Evolutionary conservation across 2,113 vertebrate genomes (phyloP), one percentile per base, ranked within the genome.

Genomic region (Xenopus borealis): DNA sequence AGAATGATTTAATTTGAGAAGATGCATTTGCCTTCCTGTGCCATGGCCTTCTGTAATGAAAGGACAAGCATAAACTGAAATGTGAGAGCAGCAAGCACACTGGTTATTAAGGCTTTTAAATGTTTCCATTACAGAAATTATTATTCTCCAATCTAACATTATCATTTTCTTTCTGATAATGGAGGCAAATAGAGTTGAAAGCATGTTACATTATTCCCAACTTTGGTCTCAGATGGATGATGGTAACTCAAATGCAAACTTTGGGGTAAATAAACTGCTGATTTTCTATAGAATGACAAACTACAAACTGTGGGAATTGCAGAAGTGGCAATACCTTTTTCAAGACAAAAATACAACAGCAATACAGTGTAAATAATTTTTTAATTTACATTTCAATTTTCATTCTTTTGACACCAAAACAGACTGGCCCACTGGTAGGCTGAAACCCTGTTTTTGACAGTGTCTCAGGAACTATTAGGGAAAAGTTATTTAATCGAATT

Each of bases 91-190:
- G 66, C n/a, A 57, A 77, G 50, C 50, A 20, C 18, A 40, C 20
- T 70, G 9, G 73, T 58, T 69, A 63, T 69, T 62, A 69, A 69
- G 50, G 45, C 27, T 77, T 70, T 70, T 46, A 70, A 30, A 76
- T 69, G 59, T 61, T 55, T 55, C 47, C 73, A 76, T 76, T 69
- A 76, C 30, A 69, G 59, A 69, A 57, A 76, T 76, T 69, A 76
- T 76, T 47, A 53, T 76, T 69, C 27, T 55, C 33, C 45, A 23
- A n/a, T 30, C 30, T 69, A 76, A 69, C 46, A 76, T 77, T 62
- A 64, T 75, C 44, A 61, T 75, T 67, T 62, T 44, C 19, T 44
- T 66, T 40, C 19, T 58, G 13, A 70, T 64, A 64, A 77, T 64
- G 30, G 67, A 64, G 14, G 62, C 14, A 64, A 75, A 58, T 12